Percentiles rank a stretch among this genome's conserved stretches.
These are phyloP conservation scores for Oreotrochilus melanogaster DNA, from an alignment of 2,113 vertebrate species.

Conservation along the genomic window DNA sequence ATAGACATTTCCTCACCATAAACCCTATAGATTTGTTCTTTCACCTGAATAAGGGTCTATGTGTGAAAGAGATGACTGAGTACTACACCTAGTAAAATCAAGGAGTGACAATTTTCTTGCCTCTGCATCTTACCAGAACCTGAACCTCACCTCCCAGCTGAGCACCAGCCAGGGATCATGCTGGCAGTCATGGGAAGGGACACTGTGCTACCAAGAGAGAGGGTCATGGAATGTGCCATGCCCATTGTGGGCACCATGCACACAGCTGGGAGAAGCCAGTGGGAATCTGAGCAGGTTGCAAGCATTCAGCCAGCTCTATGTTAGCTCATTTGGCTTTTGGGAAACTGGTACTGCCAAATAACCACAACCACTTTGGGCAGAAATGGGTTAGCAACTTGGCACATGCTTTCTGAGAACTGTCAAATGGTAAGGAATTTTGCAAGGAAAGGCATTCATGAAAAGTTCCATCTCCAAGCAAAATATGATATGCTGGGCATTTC, in stretches of 20 bases:
- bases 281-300: background rate
- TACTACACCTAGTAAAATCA: background rate
- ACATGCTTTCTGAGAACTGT: background rate
- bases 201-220: background rate
- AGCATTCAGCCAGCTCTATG: background rate
- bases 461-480: background rate
- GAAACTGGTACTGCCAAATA: background rate
- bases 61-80: background rate
- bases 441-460: background rate
- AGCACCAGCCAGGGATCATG: too few relatives aligned
- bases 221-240: rapidly evolving
- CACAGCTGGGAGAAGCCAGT: rapidly evolving
- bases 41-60: background rate
- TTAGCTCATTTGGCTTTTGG: background rate
- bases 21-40: background rate
- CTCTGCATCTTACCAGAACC: background rate
- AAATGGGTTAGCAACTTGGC: background rate
- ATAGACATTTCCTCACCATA: background rate
- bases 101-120: background rate
- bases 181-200: background rate
- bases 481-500: background rate
- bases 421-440: background rate
- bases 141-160: background rate
- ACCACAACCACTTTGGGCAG: rapidly evolving
- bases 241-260: rapidly evolving